Evolutionary conservation across 2,888 invertebrate species (phyloP), one percentile per base, ranked within the genome.

Genomic region (Oscheius sp.): DNA sequence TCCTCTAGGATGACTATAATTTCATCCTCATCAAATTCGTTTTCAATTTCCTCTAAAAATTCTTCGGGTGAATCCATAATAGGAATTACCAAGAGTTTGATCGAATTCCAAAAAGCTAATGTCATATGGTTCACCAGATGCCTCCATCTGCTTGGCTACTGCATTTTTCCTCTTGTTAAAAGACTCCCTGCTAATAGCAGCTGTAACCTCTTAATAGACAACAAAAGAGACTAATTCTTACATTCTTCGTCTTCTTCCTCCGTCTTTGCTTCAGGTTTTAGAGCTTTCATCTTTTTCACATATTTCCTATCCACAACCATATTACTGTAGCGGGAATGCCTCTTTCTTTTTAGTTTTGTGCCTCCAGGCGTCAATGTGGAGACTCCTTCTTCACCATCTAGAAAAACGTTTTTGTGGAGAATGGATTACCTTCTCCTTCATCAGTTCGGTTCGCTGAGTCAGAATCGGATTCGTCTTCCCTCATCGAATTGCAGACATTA

Each of bases 241-340:
- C 46, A 65, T 37, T 55, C 53, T 23, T 65, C 65, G 31, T 50
- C 65, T 15, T 53, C 53, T 15, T 39, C 39, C 23, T 67, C 67
- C n/a, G n/a, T n/a, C n/a, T n/a, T n/a, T n/a, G n/a, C n/a, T n/a
- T n/a, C n/a, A n/a, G 20, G 23, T 23, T 33, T 17, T 2, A n/a
- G n/a, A 2, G n/a, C 46, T 17, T 53, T 52, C 53, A 25, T 17
- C 39, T 67, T 58, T 25, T 67, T 67, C 20, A 57, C 45, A 29
- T 67, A 67, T 57, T 67, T 67, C 46, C 37, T 67, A 46, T 67
- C 67, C n/a, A 67, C 67, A 12, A 67, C 67, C 67, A 67, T 67
- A 15, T 57, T 45, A 33, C 67, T 67, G 27, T 67, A 58, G 5
- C 67, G 42, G 2, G 64, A 64, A 6, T 33, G 31, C 31, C 53